These are phyloP conservation scores for Aleadryas rufinucha DNA, from an alignment of 2,113 vertebrate genomes.

Conservation along the genomic window DNA sequence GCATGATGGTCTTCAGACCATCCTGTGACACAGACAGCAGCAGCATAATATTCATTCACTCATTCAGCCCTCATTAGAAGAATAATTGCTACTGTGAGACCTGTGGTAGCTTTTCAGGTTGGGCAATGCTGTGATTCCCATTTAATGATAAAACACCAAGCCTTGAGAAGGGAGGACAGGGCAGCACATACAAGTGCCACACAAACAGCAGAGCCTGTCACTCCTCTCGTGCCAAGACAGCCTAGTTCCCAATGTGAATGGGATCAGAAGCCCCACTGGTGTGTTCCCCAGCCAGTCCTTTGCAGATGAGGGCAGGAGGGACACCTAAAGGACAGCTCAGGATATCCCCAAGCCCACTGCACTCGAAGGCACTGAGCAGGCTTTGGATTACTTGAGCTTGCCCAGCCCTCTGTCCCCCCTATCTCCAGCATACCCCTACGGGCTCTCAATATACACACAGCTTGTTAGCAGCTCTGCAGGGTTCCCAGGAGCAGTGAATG, in stretches of 20 bases:
- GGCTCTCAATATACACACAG: neutral
- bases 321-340: neutral
- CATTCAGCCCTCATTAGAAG: neutral
- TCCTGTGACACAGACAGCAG: accelerated
- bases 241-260: neutral
- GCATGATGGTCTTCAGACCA: accelerated
- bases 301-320: neutral
- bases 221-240: neutral
- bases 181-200: neutral
- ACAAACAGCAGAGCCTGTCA: neutral
- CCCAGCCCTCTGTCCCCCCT: neutral
- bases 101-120: neutral
- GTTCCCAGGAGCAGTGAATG: conserved; percentile 8
- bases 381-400: neutral
- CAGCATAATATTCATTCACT: neutral
- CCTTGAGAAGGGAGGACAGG: neutral
- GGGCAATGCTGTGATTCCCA: neutral
- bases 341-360: neutral
- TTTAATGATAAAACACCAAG: neutral
- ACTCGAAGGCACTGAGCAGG: accelerated
- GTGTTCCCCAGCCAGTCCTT: neutral
- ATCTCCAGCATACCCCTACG: neutral
- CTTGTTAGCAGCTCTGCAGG: conserved; percentile 23
- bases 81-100: neutral
- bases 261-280: neutral